These are phyloP conservation scores for Amia ocellicauda DNA, from an alignment of 2,113 vertebrate genomes.

Conservation along the genomic window DNA sequence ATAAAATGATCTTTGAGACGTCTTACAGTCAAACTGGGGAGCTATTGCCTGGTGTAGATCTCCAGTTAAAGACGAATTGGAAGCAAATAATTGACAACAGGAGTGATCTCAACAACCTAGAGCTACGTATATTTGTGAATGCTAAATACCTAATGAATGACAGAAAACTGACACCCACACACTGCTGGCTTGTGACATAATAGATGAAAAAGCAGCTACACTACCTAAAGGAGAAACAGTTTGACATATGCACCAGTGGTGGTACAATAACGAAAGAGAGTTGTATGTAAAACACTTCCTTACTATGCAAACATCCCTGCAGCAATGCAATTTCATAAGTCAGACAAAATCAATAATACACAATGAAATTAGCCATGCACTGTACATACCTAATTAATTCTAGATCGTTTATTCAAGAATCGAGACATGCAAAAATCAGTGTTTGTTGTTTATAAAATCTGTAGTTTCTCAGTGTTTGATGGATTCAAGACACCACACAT, in stretches of 20 bases:
- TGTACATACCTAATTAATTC: background rate
- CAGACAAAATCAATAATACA: conserved; percentile 16
- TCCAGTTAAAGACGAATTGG: conserved; percentile 39
- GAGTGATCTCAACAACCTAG: conserved; percentile 36
- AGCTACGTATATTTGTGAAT: conserved; percentile 50
- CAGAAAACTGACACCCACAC: conserved; percentile 48
- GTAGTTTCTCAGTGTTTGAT: background rate
- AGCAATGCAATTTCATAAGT: background rate
- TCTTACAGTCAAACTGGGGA: conserved; percentile 47
- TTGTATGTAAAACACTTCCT: conserved; percentile 15
- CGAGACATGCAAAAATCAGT: background rate
- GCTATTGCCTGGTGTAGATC: conserved; percentile 43
- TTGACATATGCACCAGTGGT: conserved; percentile 15
- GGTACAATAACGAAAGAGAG: background rate
- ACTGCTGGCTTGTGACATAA: conserved; percentile 50
- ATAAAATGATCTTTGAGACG: conserved; percentile 63
- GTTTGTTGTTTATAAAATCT: too few species aligned
- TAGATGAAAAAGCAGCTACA: conserved; percentile 38
- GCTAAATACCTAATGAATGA: conserved; percentile 58
- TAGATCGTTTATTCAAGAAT: background rate
- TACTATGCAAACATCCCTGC: conserved; percentile 19
- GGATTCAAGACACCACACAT: background rate
- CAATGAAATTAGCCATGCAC: background rate
- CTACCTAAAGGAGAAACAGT: conserved; percentile 25
- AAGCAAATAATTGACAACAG: conserved; percentile 34